Evolutionary conservation across 2,888 invertebrate genomes (phyloP), one percentile per base, ranked within the genome.

Genomic region (Meiosimyza platycephala): DNA sequence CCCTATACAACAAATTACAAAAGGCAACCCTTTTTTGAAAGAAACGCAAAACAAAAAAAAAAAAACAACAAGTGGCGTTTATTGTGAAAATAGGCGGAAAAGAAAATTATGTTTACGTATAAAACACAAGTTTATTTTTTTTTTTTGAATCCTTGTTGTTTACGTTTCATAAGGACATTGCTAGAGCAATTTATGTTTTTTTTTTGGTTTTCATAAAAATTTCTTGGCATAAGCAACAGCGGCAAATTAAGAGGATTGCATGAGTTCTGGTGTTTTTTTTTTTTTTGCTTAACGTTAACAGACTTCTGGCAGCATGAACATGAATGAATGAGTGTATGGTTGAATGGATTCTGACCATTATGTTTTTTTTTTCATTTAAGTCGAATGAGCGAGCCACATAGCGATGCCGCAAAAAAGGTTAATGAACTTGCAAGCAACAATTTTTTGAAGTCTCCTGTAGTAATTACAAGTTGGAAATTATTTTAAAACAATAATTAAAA

Each of bases 91-190:
- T 80, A 76, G 81, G 80, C 81, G 82, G 81, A 81, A 80, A 80
- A 81, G 82, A 80, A 82, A 81, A 81, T 81, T 82, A 81, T 81
- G 82, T 82, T 82, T 81, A 76, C 79, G 78, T 60, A 33, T 13
- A 40, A 40, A 40, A 40, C 40, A 63, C 62, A 50, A 64, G 18
- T 50, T 33, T 63, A 9, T n/a, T 48, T 40, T 47, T 13, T 5
- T 47, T 50, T 47, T 13, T 48, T 15, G 6, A 16, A n/a, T 63
- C n/a, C n/a, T 48, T 63, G 50, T 18, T 63, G 48, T n/a, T 60
- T 16, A 63, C 47, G 15, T 63, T 47, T 63, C 40, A 63, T n/a
- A 47, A 18, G 40, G 47, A 63, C 40, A 63, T 63, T 63, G 62
- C 48, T 63, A 47, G n/a, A 33, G 28, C 13, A n/a, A 22, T 33